A percentile compares a stretch with the other conserved stretches of the same genome.
Conservation (phyloP, 2,797 vertebrate genomes). For the Xyrichtys novacula region DNA sequence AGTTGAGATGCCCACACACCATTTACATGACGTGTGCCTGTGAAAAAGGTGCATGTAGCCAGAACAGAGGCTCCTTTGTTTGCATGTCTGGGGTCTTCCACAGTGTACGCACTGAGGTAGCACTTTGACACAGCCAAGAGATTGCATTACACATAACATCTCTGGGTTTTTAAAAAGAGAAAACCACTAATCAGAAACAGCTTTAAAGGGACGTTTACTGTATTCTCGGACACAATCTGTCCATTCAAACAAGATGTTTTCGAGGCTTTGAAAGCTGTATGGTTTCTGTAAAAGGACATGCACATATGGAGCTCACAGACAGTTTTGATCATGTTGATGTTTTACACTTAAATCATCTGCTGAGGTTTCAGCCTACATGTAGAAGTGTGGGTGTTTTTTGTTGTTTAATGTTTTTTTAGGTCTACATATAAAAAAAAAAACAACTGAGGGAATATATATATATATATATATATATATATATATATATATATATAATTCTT, state of each 20-base stretch:
- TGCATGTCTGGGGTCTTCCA: slow-evolving; percentile 75
- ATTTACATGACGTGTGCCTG: slow-evolving; percentile 67
- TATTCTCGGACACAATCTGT: slow-evolving; percentile 71
- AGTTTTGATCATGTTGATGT: slow-evolving; percentile 65
- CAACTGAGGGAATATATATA: too few relatives aligned
- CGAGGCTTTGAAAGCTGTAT: slow-evolving; percentile 60
- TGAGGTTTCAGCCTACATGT: slow-evolving; percentile 52
- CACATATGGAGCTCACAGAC: slow-evolving; percentile 50
- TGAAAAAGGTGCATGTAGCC: slow-evolving; percentile 72
- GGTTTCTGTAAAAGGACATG: slow-evolving; percentile 49
- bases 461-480: too few relatives aligned
- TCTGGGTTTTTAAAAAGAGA: slow-evolving; percentile 76
- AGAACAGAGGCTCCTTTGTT: slow-evolving; percentile 82
- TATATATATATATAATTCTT: too few relatives aligned
- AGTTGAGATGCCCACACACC: slow-evolving; percentile 55
- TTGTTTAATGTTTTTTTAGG: slow-evolving; percentile 59
- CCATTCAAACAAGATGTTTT: slow-evolving; percentile 76
- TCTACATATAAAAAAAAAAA: slow-evolving; percentile 52
- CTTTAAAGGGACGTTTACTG: slow-evolving; percentile 72
- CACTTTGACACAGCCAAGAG: slow-evolving; percentile 76
- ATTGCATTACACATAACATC: slow-evolving; percentile 84
- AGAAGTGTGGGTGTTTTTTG: slow-evolving; percentile 59
- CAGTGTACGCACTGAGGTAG: slow-evolving; percentile 73
- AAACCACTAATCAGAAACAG: slow-evolving; percentile 83
- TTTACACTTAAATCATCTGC: slow-evolving; percentile 64